Evolutionary conservation across 2,113 vertebrate genomes (phyloP), one percentile per base, ranked within the genome.

Genomic region (Tonatia bakeri): DNA sequence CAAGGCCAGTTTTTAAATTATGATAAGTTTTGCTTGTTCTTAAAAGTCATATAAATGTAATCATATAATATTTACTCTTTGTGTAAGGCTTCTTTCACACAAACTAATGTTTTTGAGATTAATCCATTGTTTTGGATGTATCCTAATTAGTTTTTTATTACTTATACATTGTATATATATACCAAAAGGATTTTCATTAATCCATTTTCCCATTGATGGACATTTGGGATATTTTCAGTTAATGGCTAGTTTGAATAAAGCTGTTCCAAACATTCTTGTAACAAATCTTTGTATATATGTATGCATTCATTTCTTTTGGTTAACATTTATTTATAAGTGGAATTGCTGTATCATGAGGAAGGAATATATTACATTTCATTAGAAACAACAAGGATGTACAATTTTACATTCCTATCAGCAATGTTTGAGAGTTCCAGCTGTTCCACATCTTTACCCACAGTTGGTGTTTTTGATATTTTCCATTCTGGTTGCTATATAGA

Each of bases 181-280:
- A 67, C 28, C 40, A 45, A 33, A 26, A 73, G 76, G 12, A 38
- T 81, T 80, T 88, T 75, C 73, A 19, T 36, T 45, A 64, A 28
- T 72, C 75, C 20, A 85, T 86, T 90, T 94, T 89, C 56, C n/a
- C 67, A 7, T 87, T 92, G 59, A 81, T 70, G 59, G 9, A 81
- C 79, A 92, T 93, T 65, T 90, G 56, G 24, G 7, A 73, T 87
- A 70, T 82, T 90, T 94, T 92, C 81, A 87, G 22, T 81, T 69
- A 88, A 54, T n/a, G 36, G 22, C 19, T 82, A 83, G 20, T 92
- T 20, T 79, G 54, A 94, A 87, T 67, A 73, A 96, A 94, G n/a
- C 47, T 87, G 22, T 40, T 83, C 11, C 87, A 69, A 90, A 67
- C 4, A 45, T 76, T 75, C 28, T 87, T 77, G 7, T 50, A 61